Base-by-base conservation (phyloP, 2,113 vertebrate species). In the Alligator sinensis region DNA sequence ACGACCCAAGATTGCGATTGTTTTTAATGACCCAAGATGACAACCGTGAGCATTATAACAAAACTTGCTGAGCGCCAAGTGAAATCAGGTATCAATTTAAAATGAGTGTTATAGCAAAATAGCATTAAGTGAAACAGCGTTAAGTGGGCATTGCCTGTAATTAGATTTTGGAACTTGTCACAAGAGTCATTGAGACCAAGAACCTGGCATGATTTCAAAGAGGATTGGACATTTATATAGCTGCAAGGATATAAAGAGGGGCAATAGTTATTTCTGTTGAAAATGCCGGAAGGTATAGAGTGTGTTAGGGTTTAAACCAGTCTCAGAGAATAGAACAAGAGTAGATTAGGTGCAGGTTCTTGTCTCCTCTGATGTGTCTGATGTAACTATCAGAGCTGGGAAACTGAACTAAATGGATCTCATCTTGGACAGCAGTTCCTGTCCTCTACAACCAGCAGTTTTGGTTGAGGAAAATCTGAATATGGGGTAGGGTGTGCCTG, bases 271-370 rank as follows among this genome's bases (percentile, higher is more conserved):
- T 22, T 25, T 15, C 57, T 90, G 82, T 3, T 85, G 68, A 85
- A 91, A 93, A 47, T 47, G 16, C n/a, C 38, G 77, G 85, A 92
- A 81, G 79, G 92, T 93, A 87, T 60, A 72, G 62, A 0, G 28
- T 28, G 30, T 63, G 80, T 92, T 55, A 83, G 70, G 84, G 68
- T 94, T 74, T 64, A 87, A 85, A 72, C 9, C 60, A 63, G n/a
- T 93, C 70, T 57, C 82, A 4, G 0, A 90, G 94, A 68, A 77
- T 70, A 63, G 47, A 11, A 34, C 55, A 34, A 76, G 72, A 92
- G 62, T 22, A 76, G 93, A 30, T 28, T 84, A 66, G 88, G 87
- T 77, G 55, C 18, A 91, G 89, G 91, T 95, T 77, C 77, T 80
- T 82, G 30, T 38, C 21, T 87, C 17, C 16, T 55, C 60, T 90